A percentile compares a stretch with the other conserved stretches of the same genome.
Conservation (phyloP, 2,113 vertebrate species). For the Delphinus delphis region DNA sequence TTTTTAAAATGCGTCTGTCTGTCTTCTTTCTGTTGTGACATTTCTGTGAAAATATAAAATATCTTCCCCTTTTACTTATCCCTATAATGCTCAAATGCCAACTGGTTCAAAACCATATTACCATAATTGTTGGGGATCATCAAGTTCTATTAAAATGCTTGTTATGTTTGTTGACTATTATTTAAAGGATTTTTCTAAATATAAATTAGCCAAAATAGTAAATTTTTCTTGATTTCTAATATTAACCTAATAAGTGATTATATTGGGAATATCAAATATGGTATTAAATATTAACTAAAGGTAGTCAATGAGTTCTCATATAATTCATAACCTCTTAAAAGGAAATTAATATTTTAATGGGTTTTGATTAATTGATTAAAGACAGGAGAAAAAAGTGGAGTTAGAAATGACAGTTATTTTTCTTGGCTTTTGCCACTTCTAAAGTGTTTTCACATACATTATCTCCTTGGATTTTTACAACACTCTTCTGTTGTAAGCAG, state of each 20-base stretch:
- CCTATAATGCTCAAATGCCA: background rate
- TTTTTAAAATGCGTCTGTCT: background rate
- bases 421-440: conserved; percentile 33
- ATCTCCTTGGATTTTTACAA: background rate
- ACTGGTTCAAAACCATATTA: background rate
- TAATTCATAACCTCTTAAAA: background rate
- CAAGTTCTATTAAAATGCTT: background rate
- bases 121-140: background rate
- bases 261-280: background rate
- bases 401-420: background rate
- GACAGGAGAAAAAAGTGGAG: background rate
- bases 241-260: conserved; percentile 4
- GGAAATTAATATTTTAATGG: background rate
- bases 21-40: background rate
- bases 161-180: background rate
- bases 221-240: conserved; percentile 18
- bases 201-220: background rate
- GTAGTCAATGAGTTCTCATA: background rate
- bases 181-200: background rate
- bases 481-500: background rate
- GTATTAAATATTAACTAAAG: background rate
- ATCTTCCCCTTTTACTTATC: background rate
- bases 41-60: background rate
- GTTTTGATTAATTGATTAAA: conserved; percentile 6
- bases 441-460: background rate